A percentile compares a stretch with the other conserved stretches of the same genome.
Conservation (phyloP, 2,888 invertebrate species). For the Watsonalla cultraria region DNA sequence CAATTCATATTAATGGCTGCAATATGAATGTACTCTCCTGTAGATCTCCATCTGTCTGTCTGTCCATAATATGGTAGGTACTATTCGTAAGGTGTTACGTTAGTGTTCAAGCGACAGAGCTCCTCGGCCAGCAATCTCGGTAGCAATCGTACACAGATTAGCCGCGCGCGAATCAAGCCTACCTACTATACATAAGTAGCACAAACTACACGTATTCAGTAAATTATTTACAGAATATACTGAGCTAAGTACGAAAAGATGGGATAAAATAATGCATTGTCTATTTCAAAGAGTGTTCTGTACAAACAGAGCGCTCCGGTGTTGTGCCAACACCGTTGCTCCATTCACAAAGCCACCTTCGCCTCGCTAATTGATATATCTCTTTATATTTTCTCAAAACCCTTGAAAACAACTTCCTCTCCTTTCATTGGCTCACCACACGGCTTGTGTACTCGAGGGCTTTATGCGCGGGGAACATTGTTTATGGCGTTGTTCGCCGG, state of each 20-base stretch:
- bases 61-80: no score
- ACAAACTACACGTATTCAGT: no score
- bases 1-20: no score
- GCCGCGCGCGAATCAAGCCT: no score
- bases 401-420: slow-evolving; percentile 65
- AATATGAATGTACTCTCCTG: no score
- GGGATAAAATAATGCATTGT: slow-evolving; percentile 13
- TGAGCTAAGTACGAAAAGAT: background rate
- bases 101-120: no score
- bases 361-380: slow-evolving; percentile 51
- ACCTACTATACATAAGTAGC: no score
- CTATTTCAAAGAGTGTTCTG: slow-evolving; percentile 13
- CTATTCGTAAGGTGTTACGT: no score
- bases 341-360: slow-evolving; percentile 23
- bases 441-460: slow-evolving; percentile 15
- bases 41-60: no score
- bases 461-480: slow-evolving; percentile 45
- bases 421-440: slow-evolving; percentile 42
- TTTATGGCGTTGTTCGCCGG: slow-evolving; percentile 52
- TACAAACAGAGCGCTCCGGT: slow-evolving; percentile 19
- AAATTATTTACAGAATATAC: no score
- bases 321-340: slow-evolving; percentile 49
- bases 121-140: no score
- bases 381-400: slow-evolving; percentile 56
- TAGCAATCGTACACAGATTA: no score